A percentile compares a stretch with the other conserved stretches of the same genome.
Evolutionary conservation across 2,797 vertebrate genomes (phyloP).

Genomic region (Synaphobranchus kaupii): DNA sequence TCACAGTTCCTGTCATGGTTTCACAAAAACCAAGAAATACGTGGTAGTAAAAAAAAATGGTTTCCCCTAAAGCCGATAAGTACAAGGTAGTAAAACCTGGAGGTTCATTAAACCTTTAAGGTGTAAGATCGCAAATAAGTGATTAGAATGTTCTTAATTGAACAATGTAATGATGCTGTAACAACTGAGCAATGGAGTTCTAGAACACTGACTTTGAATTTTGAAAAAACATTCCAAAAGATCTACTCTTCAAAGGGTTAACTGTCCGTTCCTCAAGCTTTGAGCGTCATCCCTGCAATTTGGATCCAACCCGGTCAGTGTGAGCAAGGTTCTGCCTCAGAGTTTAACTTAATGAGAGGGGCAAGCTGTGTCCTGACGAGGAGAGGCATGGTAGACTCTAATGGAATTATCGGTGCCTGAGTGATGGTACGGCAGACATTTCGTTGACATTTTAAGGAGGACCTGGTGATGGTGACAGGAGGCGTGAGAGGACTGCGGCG

Average conservation of each 20-base stretch:
- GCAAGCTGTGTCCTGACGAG: background rate
- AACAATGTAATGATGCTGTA: too few species aligned
- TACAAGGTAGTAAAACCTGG: too few species aligned
- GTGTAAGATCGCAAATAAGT: too few species aligned
- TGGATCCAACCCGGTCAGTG: background rate
- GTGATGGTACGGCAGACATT: constrained; percentile 26
- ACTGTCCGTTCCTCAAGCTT: background rate
- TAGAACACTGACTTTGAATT: too few species aligned
- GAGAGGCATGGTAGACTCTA: background rate
- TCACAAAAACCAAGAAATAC: too few species aligned
- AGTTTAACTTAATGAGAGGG: background rate
- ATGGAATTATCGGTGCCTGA: constrained; percentile 9
- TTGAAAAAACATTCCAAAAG: too few species aligned
- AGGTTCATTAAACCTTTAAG: too few species aligned
- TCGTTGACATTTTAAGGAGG: constrained; percentile 51
- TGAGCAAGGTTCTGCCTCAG: background rate
- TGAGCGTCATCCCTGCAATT: background rate
- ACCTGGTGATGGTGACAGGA: background rate
- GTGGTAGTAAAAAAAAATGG: too few species aligned
- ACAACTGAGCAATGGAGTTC: too few species aligned
- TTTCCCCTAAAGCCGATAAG: too few species aligned
- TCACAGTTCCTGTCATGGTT: too few species aligned
- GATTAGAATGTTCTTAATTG: too few species aligned
- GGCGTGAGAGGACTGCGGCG: background rate
- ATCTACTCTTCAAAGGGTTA: background rate